Evolutionary conservation across 30 jellyfish, hydroid and myxozoan species (phyloP).

Genomic region (Rhopilema esculentum): DNA sequence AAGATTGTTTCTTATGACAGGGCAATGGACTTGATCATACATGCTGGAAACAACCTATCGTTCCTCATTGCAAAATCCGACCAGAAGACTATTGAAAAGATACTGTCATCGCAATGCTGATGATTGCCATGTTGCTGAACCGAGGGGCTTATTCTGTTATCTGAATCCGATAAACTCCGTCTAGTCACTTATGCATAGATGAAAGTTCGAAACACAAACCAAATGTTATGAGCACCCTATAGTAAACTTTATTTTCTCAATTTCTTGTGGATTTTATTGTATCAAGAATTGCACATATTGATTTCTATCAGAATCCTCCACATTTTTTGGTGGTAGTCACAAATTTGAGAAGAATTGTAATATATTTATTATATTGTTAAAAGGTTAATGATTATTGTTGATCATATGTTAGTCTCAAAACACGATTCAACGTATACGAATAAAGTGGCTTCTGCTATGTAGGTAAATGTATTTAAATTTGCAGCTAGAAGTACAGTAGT

Average conservation of each 20-base stretch:
- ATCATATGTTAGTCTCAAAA: neutral
- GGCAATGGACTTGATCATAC: conserved; percentile 88
- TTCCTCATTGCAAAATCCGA: conserved; percentile 85
- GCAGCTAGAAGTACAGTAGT: neutral
- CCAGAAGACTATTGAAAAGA: conserved; percentile 57
- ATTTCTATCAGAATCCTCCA: neutral
- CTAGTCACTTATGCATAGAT: too few relatives aligned
- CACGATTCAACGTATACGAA: neutral
- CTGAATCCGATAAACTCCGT: too few relatives aligned
- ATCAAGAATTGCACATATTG: neutral
- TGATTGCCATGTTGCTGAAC: neutral
- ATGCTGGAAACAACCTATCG: conserved; percentile 78
- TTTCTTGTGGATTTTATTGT: neutral
- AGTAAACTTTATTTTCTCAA: too few relatives aligned
- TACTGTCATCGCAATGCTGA: conserved; percentile 68
- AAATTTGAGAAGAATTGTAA: neutral
- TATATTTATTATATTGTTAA: too few relatives aligned
- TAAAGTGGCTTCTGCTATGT: neutral
- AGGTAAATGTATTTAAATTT: neutral
- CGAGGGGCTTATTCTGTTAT: too few relatives aligned
- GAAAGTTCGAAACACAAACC: too few relatives aligned
- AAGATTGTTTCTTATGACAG: conserved; percentile 64
- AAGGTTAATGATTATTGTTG: neutral
- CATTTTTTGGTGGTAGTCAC: neutral
- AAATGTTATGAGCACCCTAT: too few relatives aligned